Percentiles rank a stretch among this genome's conserved stretches.
Evolutionary conservation across 1,140 invertebrate species (phyloP).

Genomic region (Caenorhabditis latens): DNA sequence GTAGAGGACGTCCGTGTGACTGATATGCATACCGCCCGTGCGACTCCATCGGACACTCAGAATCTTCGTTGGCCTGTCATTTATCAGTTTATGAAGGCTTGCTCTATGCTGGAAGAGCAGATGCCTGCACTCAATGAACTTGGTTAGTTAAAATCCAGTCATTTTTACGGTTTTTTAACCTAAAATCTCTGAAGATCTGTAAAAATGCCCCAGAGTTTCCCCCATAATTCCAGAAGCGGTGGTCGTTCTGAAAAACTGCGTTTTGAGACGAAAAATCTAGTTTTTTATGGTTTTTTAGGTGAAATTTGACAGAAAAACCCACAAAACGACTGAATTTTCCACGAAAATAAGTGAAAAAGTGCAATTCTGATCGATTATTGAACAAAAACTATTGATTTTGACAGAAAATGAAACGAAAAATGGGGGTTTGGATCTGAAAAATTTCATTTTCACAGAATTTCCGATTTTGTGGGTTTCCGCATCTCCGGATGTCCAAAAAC

Average conservation of each 20-base stretch:
- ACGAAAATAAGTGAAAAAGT: background rate
- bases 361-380: background rate
- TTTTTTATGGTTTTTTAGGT: no score
- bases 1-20: background rate
- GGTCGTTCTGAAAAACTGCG: no score
- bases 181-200: background rate
- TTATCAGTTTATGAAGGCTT: slow-evolving; percentile 29
- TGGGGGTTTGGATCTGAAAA: no score
- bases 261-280: no score
- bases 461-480: no score
- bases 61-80: slow-evolving; percentile 1
- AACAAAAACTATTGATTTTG: no score
- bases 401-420: no score
- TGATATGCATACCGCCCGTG: background rate
- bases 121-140: slow-evolving; percentile 31
- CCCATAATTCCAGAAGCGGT: no score
- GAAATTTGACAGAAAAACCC: no score
- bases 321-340: background rate
- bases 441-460: no score
- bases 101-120: background rate
- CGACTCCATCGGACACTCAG: background rate
- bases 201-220: no score
- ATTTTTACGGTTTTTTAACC: background rate
- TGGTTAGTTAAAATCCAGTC: background rate
- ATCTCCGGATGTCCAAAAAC: no score